Evolutionary conservation across 1,140 invertebrate species (phyloP).

Genomic region (Manduca sexta): DNA sequence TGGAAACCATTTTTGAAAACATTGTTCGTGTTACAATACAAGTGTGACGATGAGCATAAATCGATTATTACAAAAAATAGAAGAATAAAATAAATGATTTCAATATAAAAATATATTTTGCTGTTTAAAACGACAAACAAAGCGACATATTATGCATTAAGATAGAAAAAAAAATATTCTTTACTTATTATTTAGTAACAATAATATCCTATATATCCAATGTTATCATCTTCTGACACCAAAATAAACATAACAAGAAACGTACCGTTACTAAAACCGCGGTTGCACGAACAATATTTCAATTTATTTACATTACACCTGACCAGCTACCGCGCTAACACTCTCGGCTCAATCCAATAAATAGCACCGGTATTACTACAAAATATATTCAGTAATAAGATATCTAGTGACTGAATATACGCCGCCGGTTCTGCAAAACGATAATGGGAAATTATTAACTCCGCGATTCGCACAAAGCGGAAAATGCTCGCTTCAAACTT

Average conservation of each 20-base stretch:
- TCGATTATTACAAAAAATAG: too few relatives aligned
- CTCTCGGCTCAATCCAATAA: conserved; percentile 67
- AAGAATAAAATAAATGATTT: too few relatives aligned
- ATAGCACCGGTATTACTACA: conserved; percentile 50
- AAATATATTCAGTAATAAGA: conserved; percentile 59
- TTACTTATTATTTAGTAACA: too few relatives aligned
- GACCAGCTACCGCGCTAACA: conserved; percentile 37
- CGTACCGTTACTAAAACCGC: conserved; percentile 25
- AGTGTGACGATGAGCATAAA: too few relatives aligned
- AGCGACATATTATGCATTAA: too few relatives aligned
- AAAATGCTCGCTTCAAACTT: conserved; percentile 10
- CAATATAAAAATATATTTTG: too few relatives aligned
- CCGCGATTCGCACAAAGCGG: conserved; percentile 15
- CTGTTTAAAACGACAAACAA: too few relatives aligned
- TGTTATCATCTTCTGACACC: too few relatives aligned
- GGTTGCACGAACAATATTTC: conserved; percentile 16
- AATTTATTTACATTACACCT: conserved; percentile 52
- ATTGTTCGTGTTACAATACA: too few relatives aligned
- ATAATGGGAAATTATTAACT: conserved; percentile 47
- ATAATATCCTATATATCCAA: too few relatives aligned
- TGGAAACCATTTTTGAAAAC: too few relatives aligned
- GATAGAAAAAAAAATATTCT: too few relatives aligned
- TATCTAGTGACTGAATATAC: conserved; percentile 50
- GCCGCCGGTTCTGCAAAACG: conserved; percentile 25
- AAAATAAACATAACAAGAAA: conserved; percentile 11